Percentiles rank a stretch among this genome's conserved stretches.
Evolutionary conservation across 2,797 vertebrate species (phyloP).

Genomic region (Etheostoma nigrum): DNA sequence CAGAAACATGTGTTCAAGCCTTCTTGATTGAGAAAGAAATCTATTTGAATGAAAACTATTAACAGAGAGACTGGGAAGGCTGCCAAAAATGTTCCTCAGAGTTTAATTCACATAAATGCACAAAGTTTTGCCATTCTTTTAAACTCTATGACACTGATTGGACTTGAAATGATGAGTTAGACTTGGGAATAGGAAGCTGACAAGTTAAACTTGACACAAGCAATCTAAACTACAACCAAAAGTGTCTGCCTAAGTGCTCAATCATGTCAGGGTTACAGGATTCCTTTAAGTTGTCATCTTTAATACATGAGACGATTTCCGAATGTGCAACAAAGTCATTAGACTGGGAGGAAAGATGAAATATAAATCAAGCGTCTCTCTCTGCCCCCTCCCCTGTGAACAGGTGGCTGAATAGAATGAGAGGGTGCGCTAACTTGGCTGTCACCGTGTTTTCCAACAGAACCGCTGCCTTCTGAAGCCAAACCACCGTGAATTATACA

Average conservation of each 20-base stretch:
- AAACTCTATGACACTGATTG: constrained; percentile 70
- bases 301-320: constrained; percentile 80
- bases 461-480: constrained; percentile 86
- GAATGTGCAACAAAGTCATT: constrained; percentile 79
- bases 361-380: constrained; percentile 83
- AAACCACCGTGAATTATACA: constrained; percentile 87
- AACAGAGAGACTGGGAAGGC: constrained; percentile 7
- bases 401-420: constrained; percentile 86
- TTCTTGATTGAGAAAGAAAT: constrained; percentile 20
- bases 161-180: constrained; percentile 63
- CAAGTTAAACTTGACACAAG: constrained; percentile 76
- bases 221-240: constrained; percentile 72
- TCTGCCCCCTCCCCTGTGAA: constrained; percentile 82
- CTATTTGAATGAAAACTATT: constrained; percentile 10
- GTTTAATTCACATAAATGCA: constrained; percentile 29
- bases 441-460: constrained; percentile 85
- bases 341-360: constrained; percentile 82
- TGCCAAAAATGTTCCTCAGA: constrained; percentile 31
- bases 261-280: constrained; percentile 74
- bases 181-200: constrained; percentile 68
- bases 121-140: constrained; percentile 58
- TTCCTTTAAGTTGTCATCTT: constrained; percentile 84
- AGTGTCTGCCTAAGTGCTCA: constrained; percentile 72
- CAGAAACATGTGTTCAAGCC: neutral
- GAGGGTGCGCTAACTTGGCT: constrained; percentile 86